These are phyloP conservation scores for Anableps anableps DNA, from an alignment of 2,797 vertebrate species.

Conservation along the genomic window DNA sequence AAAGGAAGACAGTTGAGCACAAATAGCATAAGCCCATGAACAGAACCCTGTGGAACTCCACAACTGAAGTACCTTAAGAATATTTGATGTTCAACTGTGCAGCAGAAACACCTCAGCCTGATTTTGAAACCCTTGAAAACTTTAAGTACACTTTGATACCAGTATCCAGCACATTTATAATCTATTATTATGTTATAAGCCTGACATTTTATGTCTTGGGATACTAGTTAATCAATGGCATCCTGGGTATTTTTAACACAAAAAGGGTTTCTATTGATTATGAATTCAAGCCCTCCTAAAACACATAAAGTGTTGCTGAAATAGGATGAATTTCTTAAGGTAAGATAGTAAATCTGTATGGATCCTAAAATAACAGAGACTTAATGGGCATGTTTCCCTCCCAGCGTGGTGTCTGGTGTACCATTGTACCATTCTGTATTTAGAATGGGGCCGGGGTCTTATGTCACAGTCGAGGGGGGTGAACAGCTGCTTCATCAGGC, in stretches of 20 bases:
- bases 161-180: not conserved
- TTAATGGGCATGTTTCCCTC: constrained; percentile 64
- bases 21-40: not conserved
- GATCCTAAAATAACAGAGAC: constrained; percentile 77
- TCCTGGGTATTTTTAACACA: not conserved
- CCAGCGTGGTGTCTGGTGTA: constrained; percentile 74
- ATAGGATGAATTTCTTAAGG: constrained; percentile 35
- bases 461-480: constrained; percentile 57
- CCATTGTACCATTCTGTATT: constrained; percentile 80
- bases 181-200: not conserved
- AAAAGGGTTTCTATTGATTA: constrained; percentile 19
- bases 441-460: constrained; percentile 71
- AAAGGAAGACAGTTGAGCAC: not conserved
- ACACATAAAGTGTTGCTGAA: constrained; percentile 38
- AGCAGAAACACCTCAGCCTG: not conserved
- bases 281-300: constrained; percentile 8
- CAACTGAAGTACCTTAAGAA: not conserved
- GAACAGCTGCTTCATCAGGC: constrained; percentile 77
- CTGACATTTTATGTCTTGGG: not conserved
- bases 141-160: not conserved
- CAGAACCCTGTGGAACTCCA: not conserved
- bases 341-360: constrained; percentile 37
- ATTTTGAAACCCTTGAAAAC: not conserved
- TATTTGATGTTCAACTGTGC: not conserved
- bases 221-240: not conserved